Conservation (phyloP, 2,113 vertebrate species). For the Nesoenas mayeri region DNA sequence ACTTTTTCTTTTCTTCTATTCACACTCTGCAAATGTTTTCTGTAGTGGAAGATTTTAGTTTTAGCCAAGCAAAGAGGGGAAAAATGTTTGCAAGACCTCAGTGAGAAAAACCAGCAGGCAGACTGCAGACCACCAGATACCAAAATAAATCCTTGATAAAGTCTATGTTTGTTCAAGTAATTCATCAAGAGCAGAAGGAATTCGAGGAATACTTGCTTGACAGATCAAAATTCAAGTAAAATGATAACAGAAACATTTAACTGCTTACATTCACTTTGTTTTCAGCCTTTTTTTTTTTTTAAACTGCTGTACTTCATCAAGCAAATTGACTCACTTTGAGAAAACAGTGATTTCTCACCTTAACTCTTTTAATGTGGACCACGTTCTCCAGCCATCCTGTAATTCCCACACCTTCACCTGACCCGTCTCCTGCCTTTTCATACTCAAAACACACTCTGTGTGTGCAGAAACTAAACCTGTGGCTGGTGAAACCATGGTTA, state of each 20-base stretch:
- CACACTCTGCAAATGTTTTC: neutral
- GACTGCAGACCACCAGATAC: neutral
- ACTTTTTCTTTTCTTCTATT: neutral
- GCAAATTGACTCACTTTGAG: neutral
- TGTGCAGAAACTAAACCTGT: accelerated
- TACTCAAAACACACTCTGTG: neutral
- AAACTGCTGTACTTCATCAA: neutral
- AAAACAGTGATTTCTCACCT: neutral
- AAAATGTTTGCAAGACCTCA: neutral
- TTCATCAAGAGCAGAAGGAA: neutral
- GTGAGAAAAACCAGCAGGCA: neutral
- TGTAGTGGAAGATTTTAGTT: neutral
- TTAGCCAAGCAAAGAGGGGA: neutral
- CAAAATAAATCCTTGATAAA: conserved; percentile 4
- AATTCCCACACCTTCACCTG: neutral
- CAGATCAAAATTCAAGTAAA: neutral
- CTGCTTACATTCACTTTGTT: neutral
- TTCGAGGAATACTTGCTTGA: neutral
- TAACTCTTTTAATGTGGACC: accelerated
- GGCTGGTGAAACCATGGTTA: accelerated
- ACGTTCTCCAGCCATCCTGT: neutral
- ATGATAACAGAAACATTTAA: neutral
- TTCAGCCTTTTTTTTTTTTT: neutral
- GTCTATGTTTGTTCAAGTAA: neutral
- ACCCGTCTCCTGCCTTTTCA: accelerated